Percentiles rank a stretch among this genome's conserved stretches.
phyloP scores from a whole-genome alignment of 2,888 invertebrate species.

The Ligdia adustata region DNA sequence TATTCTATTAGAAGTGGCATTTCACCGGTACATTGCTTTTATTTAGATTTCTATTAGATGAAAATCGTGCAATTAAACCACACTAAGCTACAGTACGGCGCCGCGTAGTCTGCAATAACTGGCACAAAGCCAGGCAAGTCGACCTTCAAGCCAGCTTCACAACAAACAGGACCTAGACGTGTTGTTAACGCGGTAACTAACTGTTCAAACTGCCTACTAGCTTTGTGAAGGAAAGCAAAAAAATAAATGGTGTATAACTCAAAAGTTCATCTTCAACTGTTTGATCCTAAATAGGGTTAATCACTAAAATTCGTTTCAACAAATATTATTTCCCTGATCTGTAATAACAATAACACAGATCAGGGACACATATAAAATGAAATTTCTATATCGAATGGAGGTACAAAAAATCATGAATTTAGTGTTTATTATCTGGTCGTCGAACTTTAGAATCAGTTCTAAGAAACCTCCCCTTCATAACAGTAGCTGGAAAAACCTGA shows the following conservation, averaged over 20 bases:
- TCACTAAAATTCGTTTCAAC: too few species aligned
- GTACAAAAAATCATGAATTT: slow-evolving; percentile 19
- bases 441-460: slow-evolving; percentile 1
- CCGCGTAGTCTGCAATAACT: slow-evolving; percentile 39
- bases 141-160: slow-evolving; percentile 35
- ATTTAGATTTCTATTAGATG: not conserved
- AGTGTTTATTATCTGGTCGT: slow-evolving; percentile 10
- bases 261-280: not conserved
- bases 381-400: too few species aligned
- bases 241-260: not conserved
- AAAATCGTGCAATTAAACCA: slow-evolving; percentile 27
- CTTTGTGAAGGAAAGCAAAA: too few species aligned
- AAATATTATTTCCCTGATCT: too few species aligned
- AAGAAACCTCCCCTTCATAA: slow-evolving; percentile 6
- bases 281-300: too few species aligned
- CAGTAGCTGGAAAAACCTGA: slow-evolving; percentile 16
- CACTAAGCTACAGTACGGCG: slow-evolving; percentile 42
- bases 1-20: too few species aligned
- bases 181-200: too few species aligned
- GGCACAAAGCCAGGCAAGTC: slow-evolving; percentile 33
- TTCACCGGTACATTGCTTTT: too few species aligned
- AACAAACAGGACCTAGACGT: slow-evolving; percentile 31
- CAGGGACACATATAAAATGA: too few species aligned
- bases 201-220: too few species aligned
- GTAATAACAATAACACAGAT: too few species aligned